phyloP scores from a whole-genome alignment of 2,113 vertebrate species.

The Mobula birostris region DNA sequence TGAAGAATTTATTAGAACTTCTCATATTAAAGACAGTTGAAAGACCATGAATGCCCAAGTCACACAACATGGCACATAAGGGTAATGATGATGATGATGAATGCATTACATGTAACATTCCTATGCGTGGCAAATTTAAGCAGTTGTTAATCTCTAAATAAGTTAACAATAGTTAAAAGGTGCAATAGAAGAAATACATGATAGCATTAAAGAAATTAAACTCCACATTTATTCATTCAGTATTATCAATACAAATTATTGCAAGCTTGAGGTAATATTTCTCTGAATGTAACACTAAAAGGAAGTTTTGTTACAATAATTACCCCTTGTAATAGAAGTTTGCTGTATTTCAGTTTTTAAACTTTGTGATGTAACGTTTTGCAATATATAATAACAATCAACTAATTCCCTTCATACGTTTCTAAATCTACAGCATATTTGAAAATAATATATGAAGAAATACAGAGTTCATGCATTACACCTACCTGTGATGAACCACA shows the following conservation, averaged over 20 bases:
- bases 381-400: background rate
- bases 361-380: background rate
- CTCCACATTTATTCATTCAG: background rate
- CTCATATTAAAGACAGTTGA: too few species aligned
- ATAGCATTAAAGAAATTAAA: conserved; percentile 5
- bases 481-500: conserved; percentile 21
- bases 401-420: background rate
- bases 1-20: too few species aligned
- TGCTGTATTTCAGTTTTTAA: background rate
- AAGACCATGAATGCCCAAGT: too few species aligned
- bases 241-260: background rate
- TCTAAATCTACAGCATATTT: conserved; percentile 7
- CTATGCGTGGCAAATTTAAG: background rate
- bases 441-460: background rate
- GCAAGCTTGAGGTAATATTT: background rate
- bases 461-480: conserved; percentile 1
- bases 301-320: too few species aligned
- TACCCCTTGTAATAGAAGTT: too few species aligned
- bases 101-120: background rate
- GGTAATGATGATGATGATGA: background rate
- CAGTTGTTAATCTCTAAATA: background rate
- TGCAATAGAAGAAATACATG: background rate
- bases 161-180: background rate
- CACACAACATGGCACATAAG: too few species aligned
- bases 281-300: background rate